Conservation (phyloP, 2,797 vertebrate genomes). For the Hypotaenidia okinawae region DNA sequence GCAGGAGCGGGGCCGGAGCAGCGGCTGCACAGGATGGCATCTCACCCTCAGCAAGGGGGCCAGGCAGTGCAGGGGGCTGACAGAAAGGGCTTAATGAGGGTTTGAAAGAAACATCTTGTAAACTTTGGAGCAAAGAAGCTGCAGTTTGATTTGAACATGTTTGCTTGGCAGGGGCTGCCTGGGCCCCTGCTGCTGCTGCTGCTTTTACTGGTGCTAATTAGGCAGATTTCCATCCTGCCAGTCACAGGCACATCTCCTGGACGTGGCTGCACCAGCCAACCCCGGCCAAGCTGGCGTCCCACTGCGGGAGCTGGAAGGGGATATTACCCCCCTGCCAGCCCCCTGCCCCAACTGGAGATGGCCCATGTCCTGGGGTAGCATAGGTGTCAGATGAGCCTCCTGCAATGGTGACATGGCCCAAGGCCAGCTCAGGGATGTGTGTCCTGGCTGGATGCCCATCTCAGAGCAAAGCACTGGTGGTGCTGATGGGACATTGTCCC, state of each 20-base stretch:
- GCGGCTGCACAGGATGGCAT: accelerated
- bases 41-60: accelerated
- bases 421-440: accelerated
- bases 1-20: not conserved
- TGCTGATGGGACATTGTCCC: not conserved
- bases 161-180: slow-evolving; percentile 40
- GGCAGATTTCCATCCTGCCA: slow-evolving; percentile 36
- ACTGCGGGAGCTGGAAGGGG: not conserved
- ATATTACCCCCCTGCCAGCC: accelerated
- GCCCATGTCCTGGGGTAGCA: not conserved
- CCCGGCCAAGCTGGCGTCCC: not conserved
- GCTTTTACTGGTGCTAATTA: slow-evolving; percentile 25
- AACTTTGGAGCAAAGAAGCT: slow-evolving; percentile 42
- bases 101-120: slow-evolving; percentile 52
- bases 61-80: accelerated
- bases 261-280: not conserved
- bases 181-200: slow-evolving; percentile 41
- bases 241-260: not conserved
- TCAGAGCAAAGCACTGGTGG: not conserved
- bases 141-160: slow-evolving; percentile 36
- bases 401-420: not conserved
- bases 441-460: not conserved
- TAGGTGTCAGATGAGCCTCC: not conserved
- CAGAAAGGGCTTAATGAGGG: slow-evolving; percentile 39
- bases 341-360: not conserved